phyloP scores from a whole-genome alignment of 2,113 vertebrate genomes.

The Silurus meridionalis region DNA sequence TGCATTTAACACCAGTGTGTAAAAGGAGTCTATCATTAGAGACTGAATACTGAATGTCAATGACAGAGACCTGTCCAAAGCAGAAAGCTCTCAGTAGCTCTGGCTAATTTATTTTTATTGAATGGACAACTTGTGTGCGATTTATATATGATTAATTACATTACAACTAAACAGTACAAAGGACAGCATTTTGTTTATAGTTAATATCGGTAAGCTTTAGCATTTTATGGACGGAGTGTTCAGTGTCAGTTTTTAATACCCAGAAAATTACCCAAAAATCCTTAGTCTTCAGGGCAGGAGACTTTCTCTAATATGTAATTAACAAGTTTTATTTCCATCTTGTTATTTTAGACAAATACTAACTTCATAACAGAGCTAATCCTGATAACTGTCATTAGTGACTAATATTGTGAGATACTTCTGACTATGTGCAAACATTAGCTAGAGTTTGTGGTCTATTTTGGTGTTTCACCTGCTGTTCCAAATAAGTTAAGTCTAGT shows the following conservation, averaged over 20 bases:
- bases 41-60: constrained; percentile 3
- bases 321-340: neutral
- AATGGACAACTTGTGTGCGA: neutral
- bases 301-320: neutral
- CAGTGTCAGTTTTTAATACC: neutral
- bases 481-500: neutral
- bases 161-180: neutral
- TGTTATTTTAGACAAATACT: neutral
- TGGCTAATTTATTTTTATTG: neutral
- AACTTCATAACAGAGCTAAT: neutral
- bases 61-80: neutral
- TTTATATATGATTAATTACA: neutral
- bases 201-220: neutral
- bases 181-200: neutral
- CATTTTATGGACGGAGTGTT: neutral
- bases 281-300: neutral
- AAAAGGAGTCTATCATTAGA: constrained; percentile 38
- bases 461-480: constrained; percentile 13
- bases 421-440: neutral
- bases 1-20: constrained; percentile 47
- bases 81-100: neutral
- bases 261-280: neutral
- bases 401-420: neutral
- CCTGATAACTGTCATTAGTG: neutral
- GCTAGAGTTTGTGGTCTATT: neutral